Conservation (phyloP, 1,140 invertebrate species). For the Nasonia vitripennis region DNA sequence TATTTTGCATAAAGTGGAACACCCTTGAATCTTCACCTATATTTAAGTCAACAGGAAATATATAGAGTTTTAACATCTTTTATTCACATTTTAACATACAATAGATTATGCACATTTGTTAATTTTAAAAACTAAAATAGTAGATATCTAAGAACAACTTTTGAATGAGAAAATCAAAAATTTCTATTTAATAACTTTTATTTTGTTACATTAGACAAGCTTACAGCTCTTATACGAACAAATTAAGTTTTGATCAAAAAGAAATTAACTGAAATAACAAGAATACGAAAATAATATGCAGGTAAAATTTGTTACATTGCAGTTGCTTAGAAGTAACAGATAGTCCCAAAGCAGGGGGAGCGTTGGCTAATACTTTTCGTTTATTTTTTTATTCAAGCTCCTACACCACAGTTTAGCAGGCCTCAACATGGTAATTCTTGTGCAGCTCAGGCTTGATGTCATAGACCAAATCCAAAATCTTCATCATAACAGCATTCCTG, state of each 20-base stretch:
- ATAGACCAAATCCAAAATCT: conserved; percentile 89
- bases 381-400: neutral
- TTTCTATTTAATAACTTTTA: neutral
- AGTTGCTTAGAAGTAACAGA: neutral
- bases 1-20: neutral
- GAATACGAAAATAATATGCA: neutral
- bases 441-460: conserved; percentile 93
- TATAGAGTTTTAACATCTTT: neutral
- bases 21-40: no score
- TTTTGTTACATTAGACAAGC: neutral
- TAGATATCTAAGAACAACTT: neutral
- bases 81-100: neutral
- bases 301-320: neutral
- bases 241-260: neutral
- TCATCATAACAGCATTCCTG: conserved; percentile 86
- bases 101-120: neutral
- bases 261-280: neutral
- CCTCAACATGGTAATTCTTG: conserved; percentile 83
- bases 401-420: conserved; percentile 51
- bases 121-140: neutral
- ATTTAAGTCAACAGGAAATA: neutral
- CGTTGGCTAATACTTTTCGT: neutral
- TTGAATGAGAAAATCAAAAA: no score
- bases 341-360: neutral
- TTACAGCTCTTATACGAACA: neutral